Evolutionary conservation across 2,888 invertebrate species (phyloP).

Genomic region (Yponomeuta plumbellus): DNA sequence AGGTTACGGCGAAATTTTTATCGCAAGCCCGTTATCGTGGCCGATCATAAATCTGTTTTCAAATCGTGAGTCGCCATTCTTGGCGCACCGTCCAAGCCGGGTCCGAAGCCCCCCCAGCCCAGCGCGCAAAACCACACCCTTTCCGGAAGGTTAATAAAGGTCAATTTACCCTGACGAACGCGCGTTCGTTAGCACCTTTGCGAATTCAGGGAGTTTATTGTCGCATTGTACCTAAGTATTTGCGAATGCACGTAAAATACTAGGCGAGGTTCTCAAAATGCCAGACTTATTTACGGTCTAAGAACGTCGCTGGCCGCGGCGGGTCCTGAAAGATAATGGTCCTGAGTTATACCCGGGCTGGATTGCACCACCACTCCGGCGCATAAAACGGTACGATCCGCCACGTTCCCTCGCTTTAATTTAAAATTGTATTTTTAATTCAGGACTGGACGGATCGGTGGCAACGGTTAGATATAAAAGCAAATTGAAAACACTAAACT

Average conservation of each 20-base stretch:
- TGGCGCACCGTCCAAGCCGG: constrained; percentile 43
- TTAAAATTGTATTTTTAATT: constrained; percentile 1
- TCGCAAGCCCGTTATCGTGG: constrained; percentile 73
- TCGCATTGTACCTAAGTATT: constrained; percentile 73
- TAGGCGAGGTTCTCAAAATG: constrained; percentile 67
- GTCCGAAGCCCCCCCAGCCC: constrained; percentile 34
- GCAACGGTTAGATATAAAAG: not conserved
- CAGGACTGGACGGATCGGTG: not conserved
- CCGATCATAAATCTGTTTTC: constrained; percentile 76
- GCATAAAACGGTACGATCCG: not conserved
- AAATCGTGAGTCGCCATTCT: constrained; percentile 69
- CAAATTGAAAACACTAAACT: not conserved
- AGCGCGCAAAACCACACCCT: constrained; percentile 38
- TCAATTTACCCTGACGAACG: constrained; percentile 46
- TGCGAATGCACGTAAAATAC: constrained; percentile 74
- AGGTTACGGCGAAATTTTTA: constrained; percentile 67
- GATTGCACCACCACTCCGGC: not conserved
- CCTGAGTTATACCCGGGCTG: constrained; percentile 9
- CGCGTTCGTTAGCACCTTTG: constrained; percentile 52
- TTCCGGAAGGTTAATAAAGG: constrained; percentile 46
- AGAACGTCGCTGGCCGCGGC: constrained; percentile 33
- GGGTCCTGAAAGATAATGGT: constrained; percentile 24
- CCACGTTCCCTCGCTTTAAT: not conserved
- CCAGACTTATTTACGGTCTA: constrained; percentile 69
- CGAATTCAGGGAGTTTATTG: constrained; percentile 53